Percentiles rank a stretch among this genome's conserved stretches.
phyloP scores from a whole-genome alignment of 2,797 vertebrate genomes.

The Sebastes itinus region DNA sequence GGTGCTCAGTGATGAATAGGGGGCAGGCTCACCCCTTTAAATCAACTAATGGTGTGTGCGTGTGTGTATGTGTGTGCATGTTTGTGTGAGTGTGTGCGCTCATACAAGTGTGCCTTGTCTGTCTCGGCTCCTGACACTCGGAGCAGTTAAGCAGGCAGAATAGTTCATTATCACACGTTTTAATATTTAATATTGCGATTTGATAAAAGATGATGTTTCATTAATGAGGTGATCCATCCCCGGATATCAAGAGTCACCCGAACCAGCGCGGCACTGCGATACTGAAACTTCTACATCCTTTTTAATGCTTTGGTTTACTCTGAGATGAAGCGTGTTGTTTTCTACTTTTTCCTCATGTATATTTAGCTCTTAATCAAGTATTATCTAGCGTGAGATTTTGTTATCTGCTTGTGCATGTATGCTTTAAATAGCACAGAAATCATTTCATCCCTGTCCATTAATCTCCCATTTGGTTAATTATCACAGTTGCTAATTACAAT shows the following conservation, averaged over 20 bases:
- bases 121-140: slow-evolving; percentile 49
- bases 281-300: slow-evolving; percentile 29
- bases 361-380: slow-evolving; percentile 52
- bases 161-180: slow-evolving; percentile 77
- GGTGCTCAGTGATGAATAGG: slow-evolving; percentile 56
- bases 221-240: slow-evolving; percentile 79
- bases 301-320: slow-evolving; percentile 1
- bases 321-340: neutral
- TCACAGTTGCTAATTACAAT: slow-evolving; percentile 75
- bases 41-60: slow-evolving; percentile 36
- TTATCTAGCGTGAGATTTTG: slow-evolving; percentile 48
- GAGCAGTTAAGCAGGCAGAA: slow-evolving; percentile 54
- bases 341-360: slow-evolving; percentile 17
- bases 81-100: neutral
- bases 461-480: slow-evolving; percentile 76
- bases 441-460: slow-evolving; percentile 61
- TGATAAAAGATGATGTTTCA: slow-evolving; percentile 79
- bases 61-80: neutral
- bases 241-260: slow-evolving; percentile 43
- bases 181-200: slow-evolving; percentile 81
- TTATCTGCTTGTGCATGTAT: slow-evolving; percentile 35
- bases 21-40: slow-evolving; percentile 33
- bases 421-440: slow-evolving; percentile 59
- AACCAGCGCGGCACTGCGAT: slow-evolving; percentile 17
- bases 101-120: slow-evolving; percentile 20